These are phyloP conservation scores for Mythimna loreyi DNA, from an alignment of 2,888 invertebrate species.

Conservation along the genomic window DNA sequence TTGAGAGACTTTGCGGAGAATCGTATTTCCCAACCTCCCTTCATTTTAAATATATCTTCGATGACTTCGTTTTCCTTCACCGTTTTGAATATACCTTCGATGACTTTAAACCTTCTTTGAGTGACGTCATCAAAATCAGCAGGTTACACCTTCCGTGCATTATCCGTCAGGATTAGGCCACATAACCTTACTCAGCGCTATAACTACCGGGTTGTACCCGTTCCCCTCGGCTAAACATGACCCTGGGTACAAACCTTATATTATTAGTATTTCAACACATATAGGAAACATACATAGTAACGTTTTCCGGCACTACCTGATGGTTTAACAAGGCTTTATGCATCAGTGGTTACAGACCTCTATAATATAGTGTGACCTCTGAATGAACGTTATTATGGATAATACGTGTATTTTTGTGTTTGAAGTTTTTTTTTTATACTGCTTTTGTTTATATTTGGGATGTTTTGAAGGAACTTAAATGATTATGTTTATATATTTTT, in stretches of 20 bases:
- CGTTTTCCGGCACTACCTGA: conserved; percentile 44
- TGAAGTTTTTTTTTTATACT: conserved; percentile 29
- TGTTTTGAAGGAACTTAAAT: neutral
- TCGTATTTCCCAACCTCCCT: no score
- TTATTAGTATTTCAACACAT: conserved; percentile 48
- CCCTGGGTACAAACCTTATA: conserved; percentile 40
- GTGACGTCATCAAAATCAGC: neutral
- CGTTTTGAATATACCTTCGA: no score
- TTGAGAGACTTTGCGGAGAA: no score
- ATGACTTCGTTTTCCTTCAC: no score
- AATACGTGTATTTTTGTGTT: conserved; percentile 11
- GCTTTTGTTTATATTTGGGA: neutral
- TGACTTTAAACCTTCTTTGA: neutral
- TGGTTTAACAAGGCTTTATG: conserved; percentile 46
- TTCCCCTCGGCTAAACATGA: conserved; percentile 37
- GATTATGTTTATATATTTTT: no score
- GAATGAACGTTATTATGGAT: conserved; percentile 25
- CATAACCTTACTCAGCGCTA: conserved; percentile 1
- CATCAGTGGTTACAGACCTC: conserved; percentile 40
- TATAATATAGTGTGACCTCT: conserved; percentile 42
- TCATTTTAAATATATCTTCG: no score
- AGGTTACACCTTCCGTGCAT: neutral
- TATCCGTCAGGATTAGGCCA: conserved; percentile 14
- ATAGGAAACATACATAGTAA: conserved; percentile 18
- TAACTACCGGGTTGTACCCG: conserved; percentile 10